These are phyloP conservation scores for Premnoplex brunnescens DNA, from an alignment of 2,797 vertebrate genomes.

Conservation along the genomic window DNA sequence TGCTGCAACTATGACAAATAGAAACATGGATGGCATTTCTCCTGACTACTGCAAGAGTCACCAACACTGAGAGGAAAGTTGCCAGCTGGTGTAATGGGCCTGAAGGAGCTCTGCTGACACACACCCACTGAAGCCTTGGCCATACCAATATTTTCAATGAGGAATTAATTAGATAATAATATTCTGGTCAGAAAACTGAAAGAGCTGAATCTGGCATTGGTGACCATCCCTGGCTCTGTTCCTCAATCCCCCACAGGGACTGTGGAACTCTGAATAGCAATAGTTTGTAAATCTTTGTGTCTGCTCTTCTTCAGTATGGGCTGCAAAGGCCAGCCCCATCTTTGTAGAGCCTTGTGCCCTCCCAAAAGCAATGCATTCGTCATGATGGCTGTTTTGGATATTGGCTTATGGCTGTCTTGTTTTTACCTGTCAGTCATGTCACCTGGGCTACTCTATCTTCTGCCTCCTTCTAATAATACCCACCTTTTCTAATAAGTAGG, in stretches of 20 bases:
- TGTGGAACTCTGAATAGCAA: neutral
- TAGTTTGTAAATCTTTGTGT: neutral
- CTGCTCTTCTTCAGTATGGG: neutral
- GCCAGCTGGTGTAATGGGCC: neutral
- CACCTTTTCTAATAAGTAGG: neutral
- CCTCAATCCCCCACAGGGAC: neutral
- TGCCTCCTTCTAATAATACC: fast-evolving
- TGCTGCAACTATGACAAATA: neutral
- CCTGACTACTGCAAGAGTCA: neutral
- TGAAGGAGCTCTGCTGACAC: neutral
- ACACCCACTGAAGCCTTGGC: neutral
- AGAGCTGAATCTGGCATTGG: neutral
- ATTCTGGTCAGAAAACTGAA: constrained; percentile 4
- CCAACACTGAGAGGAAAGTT: neutral
- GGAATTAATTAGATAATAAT: constrained; percentile 10
- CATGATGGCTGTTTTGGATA: neutral
- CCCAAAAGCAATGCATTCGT: neutral
- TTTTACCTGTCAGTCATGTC: neutral
- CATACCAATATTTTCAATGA: neutral
- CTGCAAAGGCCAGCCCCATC: neutral
- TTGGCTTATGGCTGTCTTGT: neutral
- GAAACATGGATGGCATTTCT: constrained; percentile 5
- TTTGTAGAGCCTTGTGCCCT: neutral
- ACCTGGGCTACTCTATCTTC: neutral
- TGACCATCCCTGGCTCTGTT: neutral